phyloP scores from a whole-genome alignment of 2,888 invertebrate genomes.

The Acholoe squamosa region DNA sequence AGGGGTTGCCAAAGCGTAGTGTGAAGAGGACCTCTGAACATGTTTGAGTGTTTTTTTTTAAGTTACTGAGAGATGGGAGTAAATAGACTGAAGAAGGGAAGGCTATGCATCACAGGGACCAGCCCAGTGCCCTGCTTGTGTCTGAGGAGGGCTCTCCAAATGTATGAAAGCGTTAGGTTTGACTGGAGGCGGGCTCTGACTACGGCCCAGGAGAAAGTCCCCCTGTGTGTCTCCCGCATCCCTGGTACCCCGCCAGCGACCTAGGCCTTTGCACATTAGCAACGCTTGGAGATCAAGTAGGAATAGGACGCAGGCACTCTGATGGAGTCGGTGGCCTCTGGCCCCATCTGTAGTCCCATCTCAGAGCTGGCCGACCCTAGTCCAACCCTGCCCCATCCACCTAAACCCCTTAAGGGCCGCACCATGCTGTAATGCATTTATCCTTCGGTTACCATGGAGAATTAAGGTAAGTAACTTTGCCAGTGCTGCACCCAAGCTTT shows the following conservation, averaged over 20 bases:
- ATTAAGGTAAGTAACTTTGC: no score
- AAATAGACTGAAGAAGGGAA: no score
- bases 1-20: no score
- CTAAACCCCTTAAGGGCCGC: not conserved
- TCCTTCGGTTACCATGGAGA: no score
- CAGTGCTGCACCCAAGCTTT: no score
- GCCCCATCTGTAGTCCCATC: not conserved
- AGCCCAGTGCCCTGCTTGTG: no score
- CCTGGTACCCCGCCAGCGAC: not conserved
- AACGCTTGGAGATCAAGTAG: conserved; percentile 37
- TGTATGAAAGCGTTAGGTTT: not conserved
- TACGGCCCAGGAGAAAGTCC: not conserved
- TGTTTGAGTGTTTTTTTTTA: no score
- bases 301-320: not conserved
- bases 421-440: no score
- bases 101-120: no score
- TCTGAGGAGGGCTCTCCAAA: not conserved
- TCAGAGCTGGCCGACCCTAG: not conserved
- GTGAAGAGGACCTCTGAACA: no score
- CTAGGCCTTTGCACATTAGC: conserved; percentile 27
- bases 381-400: not conserved
- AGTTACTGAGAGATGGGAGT: no score
- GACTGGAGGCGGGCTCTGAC: no score
- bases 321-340: not conserved
- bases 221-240: not conserved